Conservation (phyloP, 2,888 invertebrate species). For the Zaprionus bogoriensis region DNA sequence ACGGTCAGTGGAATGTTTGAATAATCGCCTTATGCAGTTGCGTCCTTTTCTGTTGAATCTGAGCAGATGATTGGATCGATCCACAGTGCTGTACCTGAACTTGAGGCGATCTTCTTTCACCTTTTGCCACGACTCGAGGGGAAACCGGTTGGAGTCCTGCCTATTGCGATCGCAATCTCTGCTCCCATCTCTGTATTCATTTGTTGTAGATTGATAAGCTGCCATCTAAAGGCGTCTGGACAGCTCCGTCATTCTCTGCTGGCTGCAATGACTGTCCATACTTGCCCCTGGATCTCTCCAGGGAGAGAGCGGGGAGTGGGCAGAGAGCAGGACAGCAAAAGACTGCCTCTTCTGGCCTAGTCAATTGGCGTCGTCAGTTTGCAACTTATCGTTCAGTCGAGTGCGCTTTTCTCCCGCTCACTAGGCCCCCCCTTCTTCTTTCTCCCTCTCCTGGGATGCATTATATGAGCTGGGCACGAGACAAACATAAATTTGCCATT, state of each 20-base stretch:
- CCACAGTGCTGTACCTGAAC: background rate
- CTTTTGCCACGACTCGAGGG: background rate
- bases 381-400: constrained; percentile 37
- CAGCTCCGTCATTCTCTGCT: constrained; percentile 23
- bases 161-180: background rate
- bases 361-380: constrained; percentile 24
- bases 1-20: background rate
- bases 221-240: constrained; percentile 27
- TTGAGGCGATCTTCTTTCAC: background rate
- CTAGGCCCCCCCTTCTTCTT: no score
- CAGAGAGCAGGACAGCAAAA: no score
- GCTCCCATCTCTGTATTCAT: background rate
- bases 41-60: background rate
- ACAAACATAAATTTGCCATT: constrained; percentile 70
- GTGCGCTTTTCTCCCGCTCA: constrained; percentile 10
- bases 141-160: background rate
- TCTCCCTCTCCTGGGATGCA: constrained; percentile 2
- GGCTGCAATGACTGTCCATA: constrained; percentile 33
- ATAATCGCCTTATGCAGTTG: constrained; percentile 19
- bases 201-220: constrained; percentile 23
- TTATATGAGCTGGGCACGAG: constrained; percentile 62
- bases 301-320: no score
- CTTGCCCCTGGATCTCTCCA: background rate
- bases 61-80: background rate
- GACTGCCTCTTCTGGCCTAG: constrained; percentile 12